Evolutionary conservation across 1,140 invertebrate genomes (phyloP), one percentile per base, ranked within the genome.

Genomic region (Laupala kohalensis): DNA sequence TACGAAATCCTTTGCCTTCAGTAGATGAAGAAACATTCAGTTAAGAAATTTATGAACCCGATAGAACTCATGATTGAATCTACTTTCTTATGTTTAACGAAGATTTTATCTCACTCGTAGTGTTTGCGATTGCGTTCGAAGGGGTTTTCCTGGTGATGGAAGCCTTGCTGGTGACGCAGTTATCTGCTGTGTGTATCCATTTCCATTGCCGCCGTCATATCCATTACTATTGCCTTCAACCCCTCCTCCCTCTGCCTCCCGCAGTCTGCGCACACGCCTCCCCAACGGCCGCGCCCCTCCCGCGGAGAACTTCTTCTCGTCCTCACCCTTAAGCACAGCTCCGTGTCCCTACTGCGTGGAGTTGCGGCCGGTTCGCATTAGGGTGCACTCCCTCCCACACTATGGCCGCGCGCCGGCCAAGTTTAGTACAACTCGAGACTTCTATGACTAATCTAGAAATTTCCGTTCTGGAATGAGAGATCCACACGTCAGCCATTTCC

Each of bases 381-480:
- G 37, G 37, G 37, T 53, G 37, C 37, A 53, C 9, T 19, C 37
- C 37, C 37, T 19, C 37, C 9, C 9, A 0, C 1, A 23, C 64
- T 12, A n/a, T 13, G 9, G 12, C 23, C 23, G 64, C 64, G 23
- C 1, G 12, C 26, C 9, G 6, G 64, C 64, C 64, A 66, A 66
- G 64, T 27, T 66, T 66, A 66, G 26, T 27, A 66, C 26, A 66
- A 66, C 64, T 66, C 64, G 2, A 3, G 3, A 66, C 26, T 70
- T 66, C 65, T 72, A 72, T 72, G 71, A 72, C 71, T 72, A 72
- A 72, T 72, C 71, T 72, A 26, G 71, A 67, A 72, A 67, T 67
- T 72, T 72, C 71, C 71, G 71, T 72, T 72, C 71, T 72, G 71
- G 71, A 72, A 72, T 72, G 71, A 72, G 71, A 66, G 71, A 67